Evolutionary conservation across 2,888 invertebrate genomes (phyloP).

Genomic region (Sarcophaga caerulescens): DNA sequence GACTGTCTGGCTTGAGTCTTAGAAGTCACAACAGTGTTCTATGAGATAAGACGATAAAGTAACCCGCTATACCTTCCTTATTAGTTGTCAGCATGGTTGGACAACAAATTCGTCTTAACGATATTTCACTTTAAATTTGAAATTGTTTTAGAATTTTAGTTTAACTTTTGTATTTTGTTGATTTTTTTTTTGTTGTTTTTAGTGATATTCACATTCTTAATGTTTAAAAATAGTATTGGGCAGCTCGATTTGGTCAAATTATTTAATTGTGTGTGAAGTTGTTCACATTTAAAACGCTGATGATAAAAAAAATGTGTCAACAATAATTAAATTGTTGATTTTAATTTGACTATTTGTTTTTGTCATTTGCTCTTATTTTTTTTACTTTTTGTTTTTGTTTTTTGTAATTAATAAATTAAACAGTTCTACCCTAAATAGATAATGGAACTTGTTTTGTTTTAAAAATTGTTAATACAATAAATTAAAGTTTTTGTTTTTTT

Average conservation of each 20-base stretch:
- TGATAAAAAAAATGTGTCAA: slow-evolving; percentile 23
- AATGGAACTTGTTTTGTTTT: too few species aligned
- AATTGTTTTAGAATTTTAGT: neutral
- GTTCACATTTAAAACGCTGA: neutral
- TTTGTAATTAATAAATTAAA: too few species aligned
- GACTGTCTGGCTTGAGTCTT: neutral
- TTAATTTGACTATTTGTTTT: neutral
- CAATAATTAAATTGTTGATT: slow-evolving; percentile 20
- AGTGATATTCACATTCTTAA: neutral
- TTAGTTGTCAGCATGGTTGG: neutral
- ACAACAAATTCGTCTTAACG: too few species aligned
- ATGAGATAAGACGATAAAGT: too few species aligned
- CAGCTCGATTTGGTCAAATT: slow-evolving; percentile 29
- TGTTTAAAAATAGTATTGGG: neutral
- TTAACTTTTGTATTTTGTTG: too few species aligned
- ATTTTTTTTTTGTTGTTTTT: neutral
- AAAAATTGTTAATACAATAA: too few species aligned
- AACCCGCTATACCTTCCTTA: neutral
- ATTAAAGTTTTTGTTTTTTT: too few species aligned
- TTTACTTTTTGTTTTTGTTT: too few species aligned
- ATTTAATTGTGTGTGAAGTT: slow-evolving; percentile 37
- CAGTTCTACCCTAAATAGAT: too few species aligned
- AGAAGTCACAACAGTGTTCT: neutral
- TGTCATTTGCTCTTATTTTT: too few species aligned
- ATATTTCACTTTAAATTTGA: neutral